These are phyloP conservation scores for Larimichthys crocea DNA, from an alignment of 2,113 vertebrate species.

Conservation along the genomic window DNA sequence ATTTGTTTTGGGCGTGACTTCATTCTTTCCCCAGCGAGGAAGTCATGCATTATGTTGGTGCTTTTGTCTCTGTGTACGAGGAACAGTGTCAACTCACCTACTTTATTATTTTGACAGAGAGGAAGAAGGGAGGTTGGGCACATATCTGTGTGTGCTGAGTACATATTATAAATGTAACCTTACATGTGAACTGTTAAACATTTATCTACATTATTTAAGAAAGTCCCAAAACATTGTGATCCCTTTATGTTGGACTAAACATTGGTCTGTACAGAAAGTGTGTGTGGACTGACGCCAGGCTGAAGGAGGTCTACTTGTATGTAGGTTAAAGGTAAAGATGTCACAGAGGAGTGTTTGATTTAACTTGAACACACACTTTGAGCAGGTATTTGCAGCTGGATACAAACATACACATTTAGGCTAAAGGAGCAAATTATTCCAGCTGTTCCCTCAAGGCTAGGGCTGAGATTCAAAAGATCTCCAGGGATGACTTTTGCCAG, in stretches of 20 bases:
- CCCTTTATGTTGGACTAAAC: no score
- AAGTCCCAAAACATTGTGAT: background rate
- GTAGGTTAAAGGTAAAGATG: constrained; percentile 68
- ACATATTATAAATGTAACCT: no score
- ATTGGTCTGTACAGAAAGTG: background rate
- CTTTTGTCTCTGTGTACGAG: background rate
- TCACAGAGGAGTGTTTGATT: constrained; percentile 43
- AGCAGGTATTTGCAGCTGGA: constrained; percentile 25
- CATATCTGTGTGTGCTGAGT: background rate
- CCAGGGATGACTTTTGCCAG: constrained; percentile 11
- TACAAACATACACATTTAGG: constrained; percentile 18
- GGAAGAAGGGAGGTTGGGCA: background rate
- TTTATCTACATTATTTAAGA: background rate
- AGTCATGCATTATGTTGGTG: background rate
- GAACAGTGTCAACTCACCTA: background rate
- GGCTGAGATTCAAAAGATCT: background rate
- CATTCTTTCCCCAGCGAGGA: constrained; percentile 51
- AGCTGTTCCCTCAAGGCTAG: constrained; percentile 5
- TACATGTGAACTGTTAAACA: background rate
- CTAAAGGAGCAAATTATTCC: constrained; percentile 6
- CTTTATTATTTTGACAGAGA: background rate
- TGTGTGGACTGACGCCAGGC: background rate
- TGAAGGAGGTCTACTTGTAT: constrained; percentile 28
- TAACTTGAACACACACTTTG: constrained; percentile 13
- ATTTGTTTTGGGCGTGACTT: constrained; percentile 46